Evolutionary conservation across 2,797 vertebrate genomes (phyloP).

Genomic region (Coregonus suidteri): DNA sequence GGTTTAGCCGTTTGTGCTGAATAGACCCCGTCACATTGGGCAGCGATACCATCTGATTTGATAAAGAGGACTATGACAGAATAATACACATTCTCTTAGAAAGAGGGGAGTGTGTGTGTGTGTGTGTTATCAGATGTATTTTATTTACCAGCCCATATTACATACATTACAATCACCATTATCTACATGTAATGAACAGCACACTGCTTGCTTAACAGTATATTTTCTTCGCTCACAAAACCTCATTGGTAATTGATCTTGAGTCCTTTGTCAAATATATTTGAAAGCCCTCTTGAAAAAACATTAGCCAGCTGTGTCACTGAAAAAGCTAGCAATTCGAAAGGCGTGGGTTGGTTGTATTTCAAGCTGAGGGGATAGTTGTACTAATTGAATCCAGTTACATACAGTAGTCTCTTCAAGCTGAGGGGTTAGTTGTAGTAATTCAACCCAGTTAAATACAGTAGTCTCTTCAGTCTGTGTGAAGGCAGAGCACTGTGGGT

Average conservation of each 20-base stretch:
- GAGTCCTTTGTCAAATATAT: background rate
- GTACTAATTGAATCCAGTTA: no score
- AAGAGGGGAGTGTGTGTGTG: background rate
- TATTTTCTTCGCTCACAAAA: background rate
- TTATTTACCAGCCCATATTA: conserved; percentile 36
- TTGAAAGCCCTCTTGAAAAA: background rate
- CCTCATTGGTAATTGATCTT: background rate
- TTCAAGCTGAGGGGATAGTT: no score
- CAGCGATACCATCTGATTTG: conserved; percentile 67
- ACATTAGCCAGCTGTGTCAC: no score
- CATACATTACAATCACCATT: conserved; percentile 45
- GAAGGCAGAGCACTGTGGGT: no score
- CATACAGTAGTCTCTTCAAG: conserved; percentile 42
- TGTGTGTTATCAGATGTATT: conserved; percentile 26
- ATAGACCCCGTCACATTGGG: conserved; percentile 55
- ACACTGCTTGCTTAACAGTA: background rate
- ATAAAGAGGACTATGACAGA: conserved; percentile 45
- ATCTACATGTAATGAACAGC: conserved; percentile 23
- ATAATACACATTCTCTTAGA: conserved; percentile 53
- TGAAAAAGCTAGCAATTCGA: no score
- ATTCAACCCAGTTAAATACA: no score
- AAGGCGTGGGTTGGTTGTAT: conserved; percentile 29
- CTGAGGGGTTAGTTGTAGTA: conserved; percentile 37
- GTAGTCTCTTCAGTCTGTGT: conserved; percentile 58
- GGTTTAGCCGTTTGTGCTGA: conserved; percentile 66